These are phyloP conservation scores for Epinephelus coioides DNA, from an alignment of 2,797 vertebrate species.

Conservation along the genomic window DNA sequence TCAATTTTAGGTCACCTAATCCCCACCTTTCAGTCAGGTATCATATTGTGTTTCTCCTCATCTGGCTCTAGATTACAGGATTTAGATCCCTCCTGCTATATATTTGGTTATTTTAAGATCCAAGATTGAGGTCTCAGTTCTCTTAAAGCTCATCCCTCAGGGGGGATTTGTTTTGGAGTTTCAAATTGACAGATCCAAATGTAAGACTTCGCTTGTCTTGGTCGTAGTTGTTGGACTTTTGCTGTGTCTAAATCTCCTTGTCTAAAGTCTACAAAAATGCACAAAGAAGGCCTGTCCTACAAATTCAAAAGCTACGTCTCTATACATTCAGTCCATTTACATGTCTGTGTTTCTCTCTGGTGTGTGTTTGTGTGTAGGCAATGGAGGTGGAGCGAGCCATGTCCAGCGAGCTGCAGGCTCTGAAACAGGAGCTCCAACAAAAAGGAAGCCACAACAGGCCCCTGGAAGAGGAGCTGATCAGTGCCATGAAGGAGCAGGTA, in stretches of 20 bases:
- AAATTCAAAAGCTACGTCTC: background rate
- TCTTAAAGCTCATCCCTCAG: conserved; percentile 39
- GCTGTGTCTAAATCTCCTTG: background rate
- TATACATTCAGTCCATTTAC: background rate
- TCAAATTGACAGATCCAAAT: conserved; percentile 3
- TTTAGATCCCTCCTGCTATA: conserved; percentile 30
- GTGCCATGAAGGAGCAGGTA: conserved; percentile 87
- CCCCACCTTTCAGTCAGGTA: conserved; percentile 36
- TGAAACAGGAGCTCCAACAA: conserved; percentile 82
- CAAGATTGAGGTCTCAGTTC: background rate
- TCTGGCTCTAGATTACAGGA: conserved; percentile 38
- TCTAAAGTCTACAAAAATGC: background rate
- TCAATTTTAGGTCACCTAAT: conserved; percentile 52
- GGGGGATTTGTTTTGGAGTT: conserved; percentile 30
- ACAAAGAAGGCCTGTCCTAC: background rate
- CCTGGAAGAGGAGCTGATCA: conserved; percentile 85
- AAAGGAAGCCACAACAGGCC: conserved; percentile 67
- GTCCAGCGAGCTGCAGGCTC: conserved; percentile 80
- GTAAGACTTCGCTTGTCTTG: conserved; percentile 3
- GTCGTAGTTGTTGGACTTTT: background rate
- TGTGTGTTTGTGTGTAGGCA: conserved; percentile 72
- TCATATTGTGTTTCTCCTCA: conserved; percentile 28
- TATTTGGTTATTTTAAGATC: conserved; percentile 46
- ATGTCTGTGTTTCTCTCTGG: conserved; percentile 19
- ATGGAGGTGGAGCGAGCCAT: conserved; percentile 83